Conservation (phyloP, 2,888 invertebrate species). For the Trissoscelio sp. region DNA sequence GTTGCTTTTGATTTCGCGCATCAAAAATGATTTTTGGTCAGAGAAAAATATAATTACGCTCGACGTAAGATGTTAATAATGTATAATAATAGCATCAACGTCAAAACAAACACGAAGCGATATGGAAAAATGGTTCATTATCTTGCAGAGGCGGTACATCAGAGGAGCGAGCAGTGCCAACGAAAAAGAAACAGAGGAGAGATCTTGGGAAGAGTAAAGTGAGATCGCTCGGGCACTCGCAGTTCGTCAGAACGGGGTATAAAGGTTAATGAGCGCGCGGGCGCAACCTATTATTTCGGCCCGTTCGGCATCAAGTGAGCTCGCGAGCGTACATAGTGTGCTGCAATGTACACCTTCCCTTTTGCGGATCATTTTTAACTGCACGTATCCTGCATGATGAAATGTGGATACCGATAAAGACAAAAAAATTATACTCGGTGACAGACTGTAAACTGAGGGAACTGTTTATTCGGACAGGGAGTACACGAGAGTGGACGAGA, state of each 20-base stretch:
- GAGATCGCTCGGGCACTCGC: conserved; percentile 78
- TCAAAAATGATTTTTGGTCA: not conserved
- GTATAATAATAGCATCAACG: conserved; percentile 67
- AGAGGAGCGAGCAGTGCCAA: conserved; percentile 50
- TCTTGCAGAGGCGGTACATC: conserved; percentile 62
- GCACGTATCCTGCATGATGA: conserved; percentile 35
- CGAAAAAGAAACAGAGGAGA: conserved; percentile 54
- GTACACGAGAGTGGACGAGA: too few relatives aligned
- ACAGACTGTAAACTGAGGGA: conserved; percentile 6
- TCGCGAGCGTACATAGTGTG: conserved; percentile 29
- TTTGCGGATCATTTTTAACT: conserved; percentile 40
- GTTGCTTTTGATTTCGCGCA: conserved; percentile 13
- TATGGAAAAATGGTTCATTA: conserved; percentile 67
- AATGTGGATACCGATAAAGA: conserved; percentile 19
- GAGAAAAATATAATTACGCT: conserved; percentile 38
- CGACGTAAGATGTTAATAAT: conserved; percentile 58
- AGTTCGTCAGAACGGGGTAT: conserved; percentile 79
- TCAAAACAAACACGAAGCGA: conserved; percentile 66
- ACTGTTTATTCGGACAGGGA: too few relatives aligned
- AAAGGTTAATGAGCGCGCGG: conserved; percentile 83
- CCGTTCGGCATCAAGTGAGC: conserved; percentile 73
- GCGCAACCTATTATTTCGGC: conserved; percentile 83
- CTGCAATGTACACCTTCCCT: too few relatives aligned
- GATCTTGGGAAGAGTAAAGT: conserved; percentile 79
- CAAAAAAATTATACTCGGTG: conserved; percentile 28